These are phyloP conservation scores for Edolisoma coerulescens DNA, from an alignment of 2,113 vertebrate genomes.

Conservation along the genomic window DNA sequence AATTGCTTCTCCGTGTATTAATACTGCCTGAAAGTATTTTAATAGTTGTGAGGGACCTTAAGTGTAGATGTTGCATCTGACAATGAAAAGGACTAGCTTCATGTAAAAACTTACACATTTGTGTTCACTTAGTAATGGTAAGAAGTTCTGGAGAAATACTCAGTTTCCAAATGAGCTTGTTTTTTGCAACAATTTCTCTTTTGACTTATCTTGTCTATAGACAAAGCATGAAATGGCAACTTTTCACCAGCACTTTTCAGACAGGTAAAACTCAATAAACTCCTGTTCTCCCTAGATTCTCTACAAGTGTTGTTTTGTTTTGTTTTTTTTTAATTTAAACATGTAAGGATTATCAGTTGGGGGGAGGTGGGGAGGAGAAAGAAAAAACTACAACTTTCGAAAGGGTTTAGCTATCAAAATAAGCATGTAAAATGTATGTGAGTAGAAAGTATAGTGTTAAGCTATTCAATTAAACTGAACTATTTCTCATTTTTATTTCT, in stretches of 20 bases:
- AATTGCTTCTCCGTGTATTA: conserved; percentile 34
- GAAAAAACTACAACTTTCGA: neutral
- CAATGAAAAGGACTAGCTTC: neutral
- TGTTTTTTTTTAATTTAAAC: neutral
- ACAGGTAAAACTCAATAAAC: conserved; percentile 54
- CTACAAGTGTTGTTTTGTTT: neutral
- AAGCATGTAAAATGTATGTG: neutral
- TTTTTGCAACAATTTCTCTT: conserved; percentile 42
- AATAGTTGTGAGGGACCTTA: neutral
- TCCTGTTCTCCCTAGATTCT: conserved; percentile 39
- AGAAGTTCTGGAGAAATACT: conserved; percentile 27
- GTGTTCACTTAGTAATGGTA: conserved; percentile 32
- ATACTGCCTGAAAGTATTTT: conserved; percentile 39
- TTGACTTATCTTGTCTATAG: conserved; percentile 2
- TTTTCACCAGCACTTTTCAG: conserved; percentile 52
- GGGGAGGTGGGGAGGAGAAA: neutral
- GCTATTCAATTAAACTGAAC: neutral
- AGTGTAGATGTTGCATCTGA: conserved; percentile 21
- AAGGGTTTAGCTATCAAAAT: neutral
- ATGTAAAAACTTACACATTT: neutral
- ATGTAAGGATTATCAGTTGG: neutral
- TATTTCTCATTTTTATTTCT: neutral
- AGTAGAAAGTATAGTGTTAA: neutral
- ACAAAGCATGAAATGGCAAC: conserved; percentile 52
- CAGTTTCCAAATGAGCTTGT: conserved; percentile 12